Percentiles rank a stretch among this genome's conserved stretches.
These are phyloP conservation scores for Galagoides demidoff DNA, from an alignment of 2,797 vertebrate species.

Conservation along the genomic window DNA sequence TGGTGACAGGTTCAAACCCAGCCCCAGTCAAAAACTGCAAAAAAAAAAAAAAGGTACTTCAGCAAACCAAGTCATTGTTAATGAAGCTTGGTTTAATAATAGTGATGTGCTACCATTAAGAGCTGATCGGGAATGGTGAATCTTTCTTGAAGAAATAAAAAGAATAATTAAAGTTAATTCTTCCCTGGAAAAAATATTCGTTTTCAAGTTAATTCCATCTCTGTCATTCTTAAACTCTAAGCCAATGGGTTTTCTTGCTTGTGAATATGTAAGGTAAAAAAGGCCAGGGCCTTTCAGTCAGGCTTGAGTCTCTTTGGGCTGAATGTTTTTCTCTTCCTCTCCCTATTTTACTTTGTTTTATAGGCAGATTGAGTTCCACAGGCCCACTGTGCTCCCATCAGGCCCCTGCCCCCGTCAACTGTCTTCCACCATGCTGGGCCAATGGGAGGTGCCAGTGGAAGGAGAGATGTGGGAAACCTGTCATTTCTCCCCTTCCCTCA, in stretches of 20 bases:
- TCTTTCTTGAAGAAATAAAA: neutral
- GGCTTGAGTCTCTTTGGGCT: neutral
- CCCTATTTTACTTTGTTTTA: accelerated
- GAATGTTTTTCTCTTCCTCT: accelerated
- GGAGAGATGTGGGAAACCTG: no score
- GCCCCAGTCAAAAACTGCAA: no score
- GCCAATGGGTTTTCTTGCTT: neutral
- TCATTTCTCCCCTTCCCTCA: neutral
- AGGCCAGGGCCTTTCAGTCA: neutral
- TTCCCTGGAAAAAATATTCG: neutral
- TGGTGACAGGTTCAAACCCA: no score
- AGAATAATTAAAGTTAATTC: neutral
- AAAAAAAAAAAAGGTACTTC: neutral
- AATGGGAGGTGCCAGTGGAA: neutral
- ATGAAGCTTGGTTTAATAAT: neutral
- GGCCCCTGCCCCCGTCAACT: neutral
- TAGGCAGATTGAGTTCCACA: neutral
- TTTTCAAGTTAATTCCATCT: constrained; percentile 23
- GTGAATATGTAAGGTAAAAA: neutral
- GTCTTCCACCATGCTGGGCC: accelerated
- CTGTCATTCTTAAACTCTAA: neutral
- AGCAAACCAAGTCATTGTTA: neutral
- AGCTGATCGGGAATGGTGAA: neutral
- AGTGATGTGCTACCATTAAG: neutral
- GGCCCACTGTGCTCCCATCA: neutral